Base-by-base conservation (phyloP, 2,888 invertebrate species). In the Standfussiana lucernea region DNA sequence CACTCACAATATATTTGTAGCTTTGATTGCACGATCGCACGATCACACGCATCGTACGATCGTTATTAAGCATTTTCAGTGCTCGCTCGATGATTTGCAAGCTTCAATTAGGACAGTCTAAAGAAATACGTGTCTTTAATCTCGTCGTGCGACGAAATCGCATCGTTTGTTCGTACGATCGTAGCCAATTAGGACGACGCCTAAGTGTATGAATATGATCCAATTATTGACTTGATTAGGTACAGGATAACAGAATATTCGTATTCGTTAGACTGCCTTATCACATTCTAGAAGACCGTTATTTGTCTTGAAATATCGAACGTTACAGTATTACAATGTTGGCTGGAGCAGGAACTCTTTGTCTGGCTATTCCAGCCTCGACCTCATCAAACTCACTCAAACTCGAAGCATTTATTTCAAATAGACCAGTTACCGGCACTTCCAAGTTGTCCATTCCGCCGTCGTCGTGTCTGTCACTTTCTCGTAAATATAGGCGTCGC, bases 181-280 rank as follows among this genome's bases (percentile, higher is more conserved):
- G n/a, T n/a, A n/a, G n/a, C n/a, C n/a, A n/a, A n/a, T n/a, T n/a
- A n/a, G n/a, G n/a, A n/a, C n/a, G n/a, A n/a, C n/a, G n/a, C n/a
- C n/a, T n/a, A 45, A 1, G 15, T 37, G 6, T 64, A 37, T 45
- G 42, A 42, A 59, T 40, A 75, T 62, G 75, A 75, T 35, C 50
- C n/a, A 76, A 69, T 53, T 35, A 69, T 45, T 37, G 28, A 64
- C 37, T 45, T 47, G 15, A 71, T 40, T 56, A n/a, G n/a, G n/a
- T n/a, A 59, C 35, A 59, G 21, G 65, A 59, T 77, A 79, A 50
- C 21, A 42, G 28, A 61, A 79, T 21, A 72, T 66, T 72, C 32
- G 59, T 78, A 66, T 78, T 77, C 24, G 32, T 50, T 45, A 28
- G 6, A 53, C 21, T 67, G 21, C 32, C 40, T 1, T 50, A 53